These are phyloP conservation scores for Eubasilissa regina DNA, from an alignment of 1,140 invertebrate species.

Conservation along the genomic window DNA sequence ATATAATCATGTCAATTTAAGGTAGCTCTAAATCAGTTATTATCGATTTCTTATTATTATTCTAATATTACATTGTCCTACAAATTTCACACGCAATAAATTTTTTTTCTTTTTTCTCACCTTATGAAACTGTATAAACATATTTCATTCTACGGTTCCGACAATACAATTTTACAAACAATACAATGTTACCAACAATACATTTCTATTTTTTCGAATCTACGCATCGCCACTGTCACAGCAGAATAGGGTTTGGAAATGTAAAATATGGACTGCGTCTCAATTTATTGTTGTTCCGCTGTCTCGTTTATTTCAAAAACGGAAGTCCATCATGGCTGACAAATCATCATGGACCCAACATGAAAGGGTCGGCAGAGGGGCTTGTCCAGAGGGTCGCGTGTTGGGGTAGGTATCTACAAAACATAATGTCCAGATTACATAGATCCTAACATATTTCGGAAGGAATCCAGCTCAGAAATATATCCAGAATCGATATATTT, in stretches of 20 bases:
- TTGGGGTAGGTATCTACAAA: neutral
- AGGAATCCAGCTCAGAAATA: neutral
- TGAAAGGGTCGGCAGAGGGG: neutral
- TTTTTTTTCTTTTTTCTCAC: too few species aligned
- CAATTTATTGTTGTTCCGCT: constrained; percentile 14
- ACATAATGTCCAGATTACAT: neutral
- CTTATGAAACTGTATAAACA: too few species aligned
- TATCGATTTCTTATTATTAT: too few species aligned
- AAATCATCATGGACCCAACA: constrained; percentile 2
- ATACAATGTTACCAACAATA: too few species aligned
- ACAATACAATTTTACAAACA: too few species aligned
- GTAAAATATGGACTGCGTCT: constrained; percentile 14
- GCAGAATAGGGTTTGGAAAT: neutral
- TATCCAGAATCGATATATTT: neutral
- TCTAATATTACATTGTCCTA: too few species aligned
- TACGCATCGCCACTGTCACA: constrained; percentile 13
- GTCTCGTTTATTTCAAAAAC: constrained; percentile 2
- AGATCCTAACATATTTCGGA: neutral
- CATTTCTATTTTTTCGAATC: too few species aligned
- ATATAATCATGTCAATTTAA: too few species aligned
- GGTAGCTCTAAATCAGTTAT: too few species aligned
- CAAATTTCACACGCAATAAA: too few species aligned
- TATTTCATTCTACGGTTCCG: too few species aligned
- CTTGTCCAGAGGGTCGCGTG: neutral
- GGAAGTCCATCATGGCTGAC: constrained; percentile 21